phyloP scores from a whole-genome alignment of 1,140 invertebrate species.

The Cataglyphis hispanica region DNA sequence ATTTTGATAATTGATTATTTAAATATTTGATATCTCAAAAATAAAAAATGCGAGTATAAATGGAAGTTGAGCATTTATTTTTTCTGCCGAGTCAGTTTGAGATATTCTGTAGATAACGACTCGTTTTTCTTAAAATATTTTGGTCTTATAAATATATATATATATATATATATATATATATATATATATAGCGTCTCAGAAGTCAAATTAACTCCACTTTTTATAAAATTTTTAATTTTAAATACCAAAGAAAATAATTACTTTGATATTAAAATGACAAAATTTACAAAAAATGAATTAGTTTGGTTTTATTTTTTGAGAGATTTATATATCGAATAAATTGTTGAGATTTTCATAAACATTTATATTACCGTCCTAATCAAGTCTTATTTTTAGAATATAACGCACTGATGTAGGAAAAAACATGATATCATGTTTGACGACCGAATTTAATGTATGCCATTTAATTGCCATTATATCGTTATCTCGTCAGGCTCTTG shows the following conservation, averaged over 20 bases:
- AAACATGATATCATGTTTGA: constrained; percentile 9
- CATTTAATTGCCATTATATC: constrained; percentile 21
- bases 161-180: not conserved
- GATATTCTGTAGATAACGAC: constrained; percentile 16
- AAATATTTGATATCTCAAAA: constrained; percentile 1
- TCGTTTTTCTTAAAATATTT: not conserved
- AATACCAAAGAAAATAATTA: too few species aligned
- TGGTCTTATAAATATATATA: not conserved
- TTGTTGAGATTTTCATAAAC: not conserved
- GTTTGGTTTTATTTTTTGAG: not conserved
- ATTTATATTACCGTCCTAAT: not conserved
- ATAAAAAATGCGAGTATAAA: not conserved
- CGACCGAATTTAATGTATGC: constrained; percentile 12
- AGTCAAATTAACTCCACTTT: too few species aligned
- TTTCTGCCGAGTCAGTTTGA: not conserved
- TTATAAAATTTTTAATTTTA: too few species aligned
- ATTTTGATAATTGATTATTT: not conserved
- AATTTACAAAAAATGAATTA: not conserved
- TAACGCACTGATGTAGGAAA: not conserved
- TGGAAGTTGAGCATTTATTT: not conserved
- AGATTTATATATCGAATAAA: constrained; percentile 37
- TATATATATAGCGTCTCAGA: too few species aligned
- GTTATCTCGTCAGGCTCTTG: constrained; percentile 14
- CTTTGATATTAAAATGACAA: too few species aligned
- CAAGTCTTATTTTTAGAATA: not conserved